Evolutionary conservation across 2,888 invertebrate genomes (phyloP).

Genomic region (Trichogramma evanescens): DNA sequence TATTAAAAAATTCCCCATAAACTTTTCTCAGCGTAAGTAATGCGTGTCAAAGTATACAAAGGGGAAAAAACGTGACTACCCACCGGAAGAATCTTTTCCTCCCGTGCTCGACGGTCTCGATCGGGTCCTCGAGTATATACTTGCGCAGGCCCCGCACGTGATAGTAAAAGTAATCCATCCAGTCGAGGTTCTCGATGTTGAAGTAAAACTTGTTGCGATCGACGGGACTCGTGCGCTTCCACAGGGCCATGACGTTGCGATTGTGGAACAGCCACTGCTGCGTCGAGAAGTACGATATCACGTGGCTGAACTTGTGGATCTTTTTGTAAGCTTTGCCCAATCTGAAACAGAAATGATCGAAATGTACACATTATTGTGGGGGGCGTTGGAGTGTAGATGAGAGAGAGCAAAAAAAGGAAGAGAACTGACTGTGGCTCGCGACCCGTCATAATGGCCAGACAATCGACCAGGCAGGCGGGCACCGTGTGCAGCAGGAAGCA

Average conservation of each 20-base stretch:
- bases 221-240: conserved; percentile 51
- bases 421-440: conserved; percentile 56
- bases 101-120: conserved; percentile 61
- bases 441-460: conserved; percentile 49
- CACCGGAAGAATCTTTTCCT: conserved; percentile 14
- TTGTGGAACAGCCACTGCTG: conserved; percentile 69
- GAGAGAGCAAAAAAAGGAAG: too few species aligned
- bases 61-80: background rate
- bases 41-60: background rate
- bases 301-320: conserved; percentile 64
- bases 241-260: conserved; percentile 55
- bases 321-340: conserved; percentile 65
- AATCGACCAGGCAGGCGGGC: conserved; percentile 56
- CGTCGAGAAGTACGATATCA: conserved; percentile 70
- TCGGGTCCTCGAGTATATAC: conserved; percentile 70
- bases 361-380: background rate
- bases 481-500: conserved; percentile 54
- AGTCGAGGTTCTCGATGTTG: conserved; percentile 61
- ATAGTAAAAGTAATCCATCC: conserved; percentile 62
- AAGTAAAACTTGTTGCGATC: conserved; percentile 66
- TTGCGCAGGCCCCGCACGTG: conserved; percentile 65
- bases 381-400: background rate
- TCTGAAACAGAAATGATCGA: conserved; percentile 46
- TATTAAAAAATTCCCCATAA: too few species aligned
- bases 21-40: background rate